phyloP scores from a whole-genome alignment of 2,888 invertebrate species.

The Allolobophora icterica region DNA sequence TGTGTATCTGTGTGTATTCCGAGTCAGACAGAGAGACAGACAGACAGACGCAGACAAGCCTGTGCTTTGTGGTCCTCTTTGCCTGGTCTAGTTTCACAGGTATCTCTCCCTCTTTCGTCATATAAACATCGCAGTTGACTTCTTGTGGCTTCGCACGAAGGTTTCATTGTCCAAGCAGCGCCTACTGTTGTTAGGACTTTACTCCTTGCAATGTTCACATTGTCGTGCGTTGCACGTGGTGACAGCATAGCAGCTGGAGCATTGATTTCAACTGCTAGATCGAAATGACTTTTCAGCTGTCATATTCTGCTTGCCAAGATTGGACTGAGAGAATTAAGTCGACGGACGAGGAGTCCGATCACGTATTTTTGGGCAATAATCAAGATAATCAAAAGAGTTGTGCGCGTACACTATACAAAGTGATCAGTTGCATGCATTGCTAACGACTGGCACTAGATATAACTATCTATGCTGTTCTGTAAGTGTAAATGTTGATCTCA shows the following conservation, averaged over 20 bases:
- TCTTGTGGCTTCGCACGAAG: not conserved
- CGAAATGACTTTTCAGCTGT: slow-evolving; percentile 5
- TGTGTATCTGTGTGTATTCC: no score
- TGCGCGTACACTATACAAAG: not conserved
- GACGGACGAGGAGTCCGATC: not conserved
- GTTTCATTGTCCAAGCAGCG: not conserved
- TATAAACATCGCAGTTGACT: not conserved
- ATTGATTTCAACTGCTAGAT: not conserved
- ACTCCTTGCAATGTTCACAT: no score
- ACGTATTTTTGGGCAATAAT: not conserved
- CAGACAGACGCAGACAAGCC: no score
- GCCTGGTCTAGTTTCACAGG: not conserved
- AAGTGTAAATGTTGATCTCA: not conserved
- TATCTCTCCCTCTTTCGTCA: not conserved
- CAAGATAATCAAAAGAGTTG: not conserved
- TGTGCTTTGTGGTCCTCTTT: not conserved
- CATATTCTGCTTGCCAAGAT: not conserved
- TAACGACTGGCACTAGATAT: not conserved
- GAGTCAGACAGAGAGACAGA: no score
- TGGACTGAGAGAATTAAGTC: not conserved
- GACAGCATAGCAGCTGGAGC: not conserved
- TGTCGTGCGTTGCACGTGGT: not conserved
- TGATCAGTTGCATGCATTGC: no score
- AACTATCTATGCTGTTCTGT: not conserved
- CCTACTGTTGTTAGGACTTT: not conserved